Conservation (phyloP, 2,888 invertebrate species). For the Pantelozetes paolii region DNA sequence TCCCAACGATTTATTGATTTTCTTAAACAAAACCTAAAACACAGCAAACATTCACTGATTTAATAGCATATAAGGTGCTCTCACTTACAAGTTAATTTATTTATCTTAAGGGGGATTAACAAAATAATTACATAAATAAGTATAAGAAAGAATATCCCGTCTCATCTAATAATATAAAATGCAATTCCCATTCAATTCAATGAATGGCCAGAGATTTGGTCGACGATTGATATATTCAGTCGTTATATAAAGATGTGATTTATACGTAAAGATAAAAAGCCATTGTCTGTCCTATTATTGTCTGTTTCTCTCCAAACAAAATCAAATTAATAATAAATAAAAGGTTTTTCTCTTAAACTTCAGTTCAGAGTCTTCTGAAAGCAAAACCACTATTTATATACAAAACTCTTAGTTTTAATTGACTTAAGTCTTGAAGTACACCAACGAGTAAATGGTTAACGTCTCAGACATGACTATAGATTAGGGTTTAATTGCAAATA, state of each 20-base stretch:
- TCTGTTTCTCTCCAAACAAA: background rate
- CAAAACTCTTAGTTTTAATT: background rate
- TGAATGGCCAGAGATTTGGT: background rate
- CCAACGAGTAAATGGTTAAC: background rate
- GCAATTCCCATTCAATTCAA: too few relatives aligned
- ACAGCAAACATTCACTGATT: too few relatives aligned
- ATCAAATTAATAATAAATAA: background rate
- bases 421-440: background rate
- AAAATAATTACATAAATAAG: too few relatives aligned
- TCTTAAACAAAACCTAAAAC: too few relatives aligned
- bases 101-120: too few relatives aligned
- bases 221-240: background rate
- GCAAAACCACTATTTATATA: too few relatives aligned
- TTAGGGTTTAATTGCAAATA: slow-evolving; percentile 1
- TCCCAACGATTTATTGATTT: too few relatives aligned
- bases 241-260: background rate
- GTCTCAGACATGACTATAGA: background rate
- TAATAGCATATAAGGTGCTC: too few relatives aligned
- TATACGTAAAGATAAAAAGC: background rate
- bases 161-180: too few relatives aligned
- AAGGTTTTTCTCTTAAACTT: background rate
- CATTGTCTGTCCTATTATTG: background rate
- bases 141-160: too few relatives aligned
- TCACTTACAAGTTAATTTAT: too few relatives aligned
- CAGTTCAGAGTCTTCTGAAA: background rate